A percentile compares a stretch with the other conserved stretches of the same genome.
These are phyloP conservation scores for Nasalis larvatus DNA, from an alignment of 2,113 vertebrate genomes.

Conservation along the genomic window DNA sequence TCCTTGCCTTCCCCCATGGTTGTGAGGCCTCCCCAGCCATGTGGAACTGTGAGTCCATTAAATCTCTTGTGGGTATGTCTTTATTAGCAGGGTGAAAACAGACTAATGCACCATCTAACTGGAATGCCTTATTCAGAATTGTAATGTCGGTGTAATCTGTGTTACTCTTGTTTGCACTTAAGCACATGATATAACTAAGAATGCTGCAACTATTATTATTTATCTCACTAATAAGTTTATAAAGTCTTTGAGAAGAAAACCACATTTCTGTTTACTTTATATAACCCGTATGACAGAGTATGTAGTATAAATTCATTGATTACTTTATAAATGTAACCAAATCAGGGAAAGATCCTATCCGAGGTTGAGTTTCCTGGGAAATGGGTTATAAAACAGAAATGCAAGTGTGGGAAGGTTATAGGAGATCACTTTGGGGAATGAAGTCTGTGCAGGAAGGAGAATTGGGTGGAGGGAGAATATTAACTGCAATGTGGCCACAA, in stretches of 20 bases:
- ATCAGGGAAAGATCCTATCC: neutral
- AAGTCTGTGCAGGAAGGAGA: neutral
- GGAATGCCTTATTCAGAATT: neutral
- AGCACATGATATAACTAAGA: neutral
- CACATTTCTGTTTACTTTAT: neutral
- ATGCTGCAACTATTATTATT: neutral
- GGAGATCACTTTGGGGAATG: neutral
- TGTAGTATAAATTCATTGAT: neutral
- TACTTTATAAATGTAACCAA: neutral
- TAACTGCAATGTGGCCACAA: neutral
- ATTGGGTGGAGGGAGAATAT: neutral
- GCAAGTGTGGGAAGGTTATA: neutral
- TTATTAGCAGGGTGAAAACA: too few species aligned
- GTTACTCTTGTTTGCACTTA: neutral
- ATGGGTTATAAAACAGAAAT: neutral
- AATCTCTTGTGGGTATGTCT: too few species aligned
- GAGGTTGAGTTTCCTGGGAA: neutral
- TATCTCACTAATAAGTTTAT: neutral
- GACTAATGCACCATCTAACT: too few species aligned
- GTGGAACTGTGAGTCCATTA: too few species aligned
- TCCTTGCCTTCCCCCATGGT: too few species aligned
- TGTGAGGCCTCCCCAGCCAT: too few species aligned
- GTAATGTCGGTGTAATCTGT: neutral
- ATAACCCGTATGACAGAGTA: neutral
- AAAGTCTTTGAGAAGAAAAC: neutral